Percentiles rank a stretch among this genome's conserved stretches.
These are phyloP conservation scores for Lobophora halterata DNA, from an alignment of 2,888 invertebrate species.

Conservation along the genomic window DNA sequence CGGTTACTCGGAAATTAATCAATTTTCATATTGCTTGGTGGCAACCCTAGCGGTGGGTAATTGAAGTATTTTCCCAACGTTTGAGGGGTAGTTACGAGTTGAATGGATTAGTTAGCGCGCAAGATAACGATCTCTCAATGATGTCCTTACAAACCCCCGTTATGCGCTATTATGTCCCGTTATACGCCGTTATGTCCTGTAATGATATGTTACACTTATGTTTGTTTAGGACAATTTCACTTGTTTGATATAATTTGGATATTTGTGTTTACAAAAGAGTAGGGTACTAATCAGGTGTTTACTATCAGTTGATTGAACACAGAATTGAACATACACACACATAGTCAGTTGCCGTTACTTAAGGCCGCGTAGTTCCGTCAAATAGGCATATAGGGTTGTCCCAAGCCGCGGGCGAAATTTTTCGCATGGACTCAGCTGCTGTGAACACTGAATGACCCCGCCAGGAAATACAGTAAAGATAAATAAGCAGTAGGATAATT, in stretches of 20 bases:
- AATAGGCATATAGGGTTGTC: no score
- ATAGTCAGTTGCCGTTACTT: no score
- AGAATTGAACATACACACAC: no score
- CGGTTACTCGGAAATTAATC: not conserved
- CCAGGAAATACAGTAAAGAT: no score
- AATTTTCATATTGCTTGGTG: slow-evolving; percentile 9
- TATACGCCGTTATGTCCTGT: slow-evolving; percentile 1
- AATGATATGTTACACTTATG: slow-evolving; percentile 9
- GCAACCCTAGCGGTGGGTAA: slow-evolving; percentile 45
- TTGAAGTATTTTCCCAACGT: slow-evolving; percentile 72
- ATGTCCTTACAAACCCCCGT: slow-evolving; percentile 34
- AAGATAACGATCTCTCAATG: slow-evolving; percentile 59
- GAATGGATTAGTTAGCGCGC: slow-evolving; percentile 73
- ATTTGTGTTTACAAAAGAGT: no score
- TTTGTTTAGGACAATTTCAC: not conserved
- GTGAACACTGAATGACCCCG: no score
- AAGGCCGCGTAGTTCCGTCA: no score
- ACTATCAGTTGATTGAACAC: no score
- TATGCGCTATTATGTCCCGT: slow-evolving; percentile 36
- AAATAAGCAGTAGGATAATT: no score
- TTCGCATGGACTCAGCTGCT: no score
- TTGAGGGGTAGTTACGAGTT: slow-evolving; percentile 59
- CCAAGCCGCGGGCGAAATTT: no score
- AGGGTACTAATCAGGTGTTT: no score
- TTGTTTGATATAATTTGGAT: not conserved